phyloP scores from a whole-genome alignment of 2,888 invertebrate species.

The Hipparchia sbordonii region DNA sequence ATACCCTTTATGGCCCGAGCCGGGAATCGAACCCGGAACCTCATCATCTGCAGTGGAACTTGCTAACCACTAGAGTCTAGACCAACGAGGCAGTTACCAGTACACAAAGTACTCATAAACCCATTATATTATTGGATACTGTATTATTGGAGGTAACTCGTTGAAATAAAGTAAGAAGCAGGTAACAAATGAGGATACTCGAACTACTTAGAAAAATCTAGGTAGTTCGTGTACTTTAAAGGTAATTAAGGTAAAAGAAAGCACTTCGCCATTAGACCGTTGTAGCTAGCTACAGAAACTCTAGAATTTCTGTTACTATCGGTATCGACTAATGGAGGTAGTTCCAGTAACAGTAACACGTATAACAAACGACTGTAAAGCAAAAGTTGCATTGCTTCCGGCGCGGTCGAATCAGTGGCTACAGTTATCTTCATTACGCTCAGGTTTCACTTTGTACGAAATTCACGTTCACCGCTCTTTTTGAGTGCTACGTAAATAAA shows the following conservation, averaged over 20 bases:
- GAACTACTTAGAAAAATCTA: neutral
- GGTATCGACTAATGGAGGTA: slow-evolving; percentile 43
- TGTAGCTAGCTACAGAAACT: slow-evolving; percentile 10
- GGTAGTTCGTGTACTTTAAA: neutral
- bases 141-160: no score
- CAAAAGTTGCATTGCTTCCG: slow-evolving; percentile 54
- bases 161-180: neutral
- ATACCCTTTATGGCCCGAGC: no score
- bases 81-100: no score
- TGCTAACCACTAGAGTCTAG: no score
- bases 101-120: no score
- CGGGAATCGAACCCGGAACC: neutral
- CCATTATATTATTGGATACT: no score
- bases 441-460: slow-evolving; percentile 19
- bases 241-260: slow-evolving; percentile 3
- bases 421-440: slow-evolving; percentile 23
- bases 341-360: neutral
- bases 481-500: slow-evolving; percentile 18
- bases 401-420: slow-evolving; percentile 48
- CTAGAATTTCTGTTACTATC: slow-evolving; percentile 30
- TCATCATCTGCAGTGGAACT: neutral
- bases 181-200: neutral
- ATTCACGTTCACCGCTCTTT: slow-evolving; percentile 15
- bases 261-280: neutral
- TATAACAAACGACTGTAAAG: slow-evolving; percentile 50